Percentiles rank a stretch among this genome's conserved stretches.
Conservation (phyloP, 2,113 vertebrate genomes). For the Charadrius vociferus region DNA sequence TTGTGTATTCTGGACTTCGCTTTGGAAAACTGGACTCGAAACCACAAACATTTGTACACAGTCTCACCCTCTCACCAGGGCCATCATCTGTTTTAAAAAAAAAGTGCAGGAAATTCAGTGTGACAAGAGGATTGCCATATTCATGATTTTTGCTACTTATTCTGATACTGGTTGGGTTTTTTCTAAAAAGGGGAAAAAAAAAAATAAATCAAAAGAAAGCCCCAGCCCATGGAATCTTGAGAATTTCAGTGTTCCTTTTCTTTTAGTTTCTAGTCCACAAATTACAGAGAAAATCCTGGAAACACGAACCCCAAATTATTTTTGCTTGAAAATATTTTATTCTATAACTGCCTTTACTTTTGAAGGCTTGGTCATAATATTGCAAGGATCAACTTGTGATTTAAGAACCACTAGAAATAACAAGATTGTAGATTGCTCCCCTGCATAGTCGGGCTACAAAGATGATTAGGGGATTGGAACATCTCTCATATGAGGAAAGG, state of each 20-base stretch:
- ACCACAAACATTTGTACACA: slow-evolving; percentile 64
- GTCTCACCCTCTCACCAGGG: slow-evolving; percentile 44
- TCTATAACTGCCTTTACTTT: not conserved
- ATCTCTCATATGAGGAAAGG: no score
- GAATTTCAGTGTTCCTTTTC: not conserved
- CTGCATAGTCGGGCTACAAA: no score
- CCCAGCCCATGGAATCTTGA: not conserved
- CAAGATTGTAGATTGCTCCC: not conserved
- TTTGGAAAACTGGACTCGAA: slow-evolving; percentile 62
- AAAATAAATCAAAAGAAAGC: not conserved
- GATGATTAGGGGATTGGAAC: no score
- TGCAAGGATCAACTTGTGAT: not conserved
- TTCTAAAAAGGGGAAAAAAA: not conserved
- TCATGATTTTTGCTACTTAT: not conserved
- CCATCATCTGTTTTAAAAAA: slow-evolving; percentile 18
- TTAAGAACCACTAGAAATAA: not conserved
- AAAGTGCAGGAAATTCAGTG: not conserved
- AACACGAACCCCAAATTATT: not conserved
- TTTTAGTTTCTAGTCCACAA: not conserved
- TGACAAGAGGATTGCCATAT: slow-evolving; percentile 28
- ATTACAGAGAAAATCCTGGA: not conserved
- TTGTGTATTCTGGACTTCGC: slow-evolving; percentile 64
- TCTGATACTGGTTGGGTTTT: not conserved
- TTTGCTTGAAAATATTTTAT: not conserved
- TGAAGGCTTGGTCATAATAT: not conserved